These are phyloP conservation scores for Pachyramphus minor DNA, from an alignment of 2,113 vertebrate genomes.

Conservation along the genomic window DNA sequence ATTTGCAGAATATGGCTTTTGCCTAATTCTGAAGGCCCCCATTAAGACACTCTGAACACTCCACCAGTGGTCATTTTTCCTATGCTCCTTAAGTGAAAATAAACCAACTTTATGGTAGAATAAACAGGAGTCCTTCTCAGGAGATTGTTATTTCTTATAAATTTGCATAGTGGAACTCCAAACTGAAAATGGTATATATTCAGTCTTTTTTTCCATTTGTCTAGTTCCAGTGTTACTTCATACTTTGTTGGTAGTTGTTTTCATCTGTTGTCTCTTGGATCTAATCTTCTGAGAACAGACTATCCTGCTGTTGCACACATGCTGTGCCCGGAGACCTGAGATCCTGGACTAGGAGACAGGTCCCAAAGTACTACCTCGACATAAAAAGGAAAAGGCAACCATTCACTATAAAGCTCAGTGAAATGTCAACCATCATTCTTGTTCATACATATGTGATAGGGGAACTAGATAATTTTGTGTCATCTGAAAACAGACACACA, in stretches of 20 bases:
- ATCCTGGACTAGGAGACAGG: background rate
- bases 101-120: background rate
- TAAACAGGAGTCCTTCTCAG: background rate
- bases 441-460: background rate
- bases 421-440: background rate
- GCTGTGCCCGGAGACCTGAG: background rate
- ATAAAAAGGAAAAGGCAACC: background rate
- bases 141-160: background rate
- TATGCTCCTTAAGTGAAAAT: background rate
- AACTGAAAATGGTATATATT: background rate
- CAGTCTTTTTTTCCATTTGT: background rate
- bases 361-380: background rate
- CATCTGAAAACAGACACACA: background rate
- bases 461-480: background rate
- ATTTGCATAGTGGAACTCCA: background rate
- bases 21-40: background rate
- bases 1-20: background rate
- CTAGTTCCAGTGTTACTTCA: background rate
- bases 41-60: background rate
- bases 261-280: background rate
- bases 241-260: background rate
- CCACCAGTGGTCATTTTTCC: background rate
- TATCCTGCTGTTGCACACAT: background rate
- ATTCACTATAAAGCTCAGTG: background rate
- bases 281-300: background rate